Conservation (phyloP, 2,113 vertebrate species). For the Cephalopholis sonnerati region DNA sequence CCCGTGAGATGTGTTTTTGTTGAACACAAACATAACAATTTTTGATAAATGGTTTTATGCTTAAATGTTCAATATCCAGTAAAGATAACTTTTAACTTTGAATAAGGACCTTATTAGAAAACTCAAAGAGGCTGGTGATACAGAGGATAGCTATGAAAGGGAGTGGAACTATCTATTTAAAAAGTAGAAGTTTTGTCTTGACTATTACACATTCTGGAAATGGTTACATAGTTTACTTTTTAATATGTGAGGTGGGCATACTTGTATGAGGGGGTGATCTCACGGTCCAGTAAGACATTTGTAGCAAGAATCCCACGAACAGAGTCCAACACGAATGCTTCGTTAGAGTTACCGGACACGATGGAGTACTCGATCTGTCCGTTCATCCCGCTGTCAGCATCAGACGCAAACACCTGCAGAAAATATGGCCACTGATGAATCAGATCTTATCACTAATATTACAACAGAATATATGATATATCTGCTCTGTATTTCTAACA, state of each 20-base stretch:
- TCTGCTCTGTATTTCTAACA: not conserved
- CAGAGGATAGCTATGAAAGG: not conserved
- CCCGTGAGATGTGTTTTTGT: not conserved
- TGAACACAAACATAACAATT: not conserved
- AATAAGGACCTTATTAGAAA: not conserved
- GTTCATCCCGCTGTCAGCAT: slow-evolving; percentile 89
- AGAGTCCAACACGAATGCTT: slow-evolving; percentile 87
- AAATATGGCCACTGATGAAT: not conserved
- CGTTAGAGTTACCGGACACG: slow-evolving; percentile 89
- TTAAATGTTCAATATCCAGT: not conserved
- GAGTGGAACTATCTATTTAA: not conserved
- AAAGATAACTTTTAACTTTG: not conserved
- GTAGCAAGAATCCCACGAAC: slow-evolving; percentile 87
- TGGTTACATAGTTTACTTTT: not conserved
- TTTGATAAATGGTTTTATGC: not conserved
- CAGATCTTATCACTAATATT: not conserved
- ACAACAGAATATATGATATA: not conserved
- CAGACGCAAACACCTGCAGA: slow-evolving; percentile 89
- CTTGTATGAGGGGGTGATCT: slow-evolving; percentile 89
- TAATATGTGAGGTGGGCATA: slow-evolving; percentile 65
- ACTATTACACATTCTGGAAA: not conserved
- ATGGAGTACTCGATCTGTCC: slow-evolving; percentile 90
- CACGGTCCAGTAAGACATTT: slow-evolving; percentile 87
- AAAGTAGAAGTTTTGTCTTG: not conserved
- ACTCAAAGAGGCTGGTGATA: not conserved